These are phyloP conservation scores for Cossypha caffra DNA, from an alignment of 2,797 vertebrate species.

Conservation along the genomic window DNA sequence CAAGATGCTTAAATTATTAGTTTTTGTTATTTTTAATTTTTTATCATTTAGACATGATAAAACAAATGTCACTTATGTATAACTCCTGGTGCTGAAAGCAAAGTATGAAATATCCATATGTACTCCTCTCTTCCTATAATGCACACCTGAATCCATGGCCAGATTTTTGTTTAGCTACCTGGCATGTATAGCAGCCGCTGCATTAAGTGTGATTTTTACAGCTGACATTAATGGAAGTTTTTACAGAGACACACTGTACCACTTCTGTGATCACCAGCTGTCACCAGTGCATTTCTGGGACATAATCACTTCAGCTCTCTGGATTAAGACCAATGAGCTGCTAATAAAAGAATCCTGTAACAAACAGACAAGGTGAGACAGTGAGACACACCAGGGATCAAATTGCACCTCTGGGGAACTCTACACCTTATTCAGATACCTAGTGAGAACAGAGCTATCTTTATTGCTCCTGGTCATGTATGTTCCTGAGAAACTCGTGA, in stretches of 20 bases:
- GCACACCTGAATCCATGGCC: neutral
- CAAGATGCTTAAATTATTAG: neutral
- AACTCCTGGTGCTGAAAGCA: neutral
- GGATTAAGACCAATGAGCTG: constrained; percentile 69
- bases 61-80: neutral
- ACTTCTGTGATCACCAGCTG: constrained; percentile 57
- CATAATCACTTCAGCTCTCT: constrained; percentile 68
- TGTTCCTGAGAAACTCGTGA: constrained; percentile 29
- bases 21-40: neutral
- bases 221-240: constrained; percentile 24
- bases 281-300: constrained; percentile 50
- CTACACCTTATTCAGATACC: neutral
- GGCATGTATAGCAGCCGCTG: neutral
- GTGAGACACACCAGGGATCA: constrained; percentile 67
- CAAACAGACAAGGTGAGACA: constrained; percentile 66
- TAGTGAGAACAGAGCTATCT: neutral
- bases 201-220: neutral
- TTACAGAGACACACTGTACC: constrained; percentile 20
- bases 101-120: neutral
- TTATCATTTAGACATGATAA: neutral
- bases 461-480: neutral
- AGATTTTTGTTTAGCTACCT: neutral
- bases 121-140: neutral
- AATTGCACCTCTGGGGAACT: constrained; percentile 63
- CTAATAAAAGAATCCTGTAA: constrained; percentile 74